These are phyloP conservation scores for Ectemnius continuus DNA, from an alignment of 2,888 invertebrate genomes.

Conservation along the genomic window DNA sequence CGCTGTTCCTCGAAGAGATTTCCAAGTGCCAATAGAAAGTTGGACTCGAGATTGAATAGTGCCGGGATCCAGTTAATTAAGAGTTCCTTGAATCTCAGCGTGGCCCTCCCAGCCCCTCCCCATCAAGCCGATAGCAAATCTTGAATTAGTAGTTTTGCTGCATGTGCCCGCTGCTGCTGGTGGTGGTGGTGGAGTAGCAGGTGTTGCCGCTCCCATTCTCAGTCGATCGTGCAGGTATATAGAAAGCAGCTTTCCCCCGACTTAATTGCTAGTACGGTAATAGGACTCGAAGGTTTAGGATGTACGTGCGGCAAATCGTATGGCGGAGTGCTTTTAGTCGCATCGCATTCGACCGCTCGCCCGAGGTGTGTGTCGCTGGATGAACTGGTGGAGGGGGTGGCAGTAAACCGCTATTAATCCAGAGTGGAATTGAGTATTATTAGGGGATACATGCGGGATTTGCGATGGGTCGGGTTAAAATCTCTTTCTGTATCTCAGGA, in stretches of 20 bases:
- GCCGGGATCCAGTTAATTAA: no score
- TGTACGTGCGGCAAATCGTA: conserved; percentile 47
- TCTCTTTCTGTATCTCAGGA: conserved; percentile 74
- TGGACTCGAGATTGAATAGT: no score
- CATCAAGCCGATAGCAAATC: no score
- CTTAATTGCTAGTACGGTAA: conserved; percentile 67
- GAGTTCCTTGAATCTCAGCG: no score
- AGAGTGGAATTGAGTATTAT: conserved; percentile 78
- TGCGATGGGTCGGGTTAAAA: conserved; percentile 75
- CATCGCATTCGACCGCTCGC: conserved; percentile 7
- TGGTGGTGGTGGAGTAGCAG: not conserved
- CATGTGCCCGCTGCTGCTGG: no score
- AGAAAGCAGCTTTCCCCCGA: conserved; percentile 60
- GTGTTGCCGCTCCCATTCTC: conserved; percentile 3
- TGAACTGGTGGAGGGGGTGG: no score
- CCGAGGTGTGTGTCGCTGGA: no score
- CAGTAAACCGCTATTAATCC: conserved; percentile 78
- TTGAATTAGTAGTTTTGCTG: no score
- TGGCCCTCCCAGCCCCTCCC: no score
- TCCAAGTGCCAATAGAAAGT: not conserved
- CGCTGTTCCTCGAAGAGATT: not conserved
- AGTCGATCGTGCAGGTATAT: conserved; percentile 35
- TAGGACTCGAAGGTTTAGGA: conserved; percentile 54
- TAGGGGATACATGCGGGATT: conserved; percentile 76
- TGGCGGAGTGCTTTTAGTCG: conserved; percentile 38